Conservation (phyloP, 2,113 vertebrate species). For the Smithornis capensis region DNA sequence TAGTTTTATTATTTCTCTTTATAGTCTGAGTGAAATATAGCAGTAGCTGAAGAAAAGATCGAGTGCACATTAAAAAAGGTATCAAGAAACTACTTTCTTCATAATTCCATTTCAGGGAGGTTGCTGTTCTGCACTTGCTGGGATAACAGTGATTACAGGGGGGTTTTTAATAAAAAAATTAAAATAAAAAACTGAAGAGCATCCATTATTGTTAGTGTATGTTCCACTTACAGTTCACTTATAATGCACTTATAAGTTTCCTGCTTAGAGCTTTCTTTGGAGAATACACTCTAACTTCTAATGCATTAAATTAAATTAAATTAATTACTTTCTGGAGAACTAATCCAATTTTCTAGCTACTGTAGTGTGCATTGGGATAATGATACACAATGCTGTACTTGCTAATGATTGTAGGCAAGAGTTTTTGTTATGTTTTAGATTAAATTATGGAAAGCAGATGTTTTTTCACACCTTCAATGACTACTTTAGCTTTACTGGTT, state of each 20-base stretch:
- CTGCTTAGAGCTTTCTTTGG: not conserved
- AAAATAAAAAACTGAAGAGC: not conserved
- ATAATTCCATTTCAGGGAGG: not conserved
- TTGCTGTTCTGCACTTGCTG: not conserved
- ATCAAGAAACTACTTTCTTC: not conserved
- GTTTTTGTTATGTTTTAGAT: not conserved
- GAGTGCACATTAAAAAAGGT: not conserved
- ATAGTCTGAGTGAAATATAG: not conserved
- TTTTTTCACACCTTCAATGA: not conserved
- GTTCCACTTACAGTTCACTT: not conserved
- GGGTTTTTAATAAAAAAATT: not conserved
- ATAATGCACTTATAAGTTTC: not conserved
- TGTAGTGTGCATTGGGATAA: not conserved
- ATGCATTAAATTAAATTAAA: not conserved
- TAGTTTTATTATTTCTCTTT: not conserved
- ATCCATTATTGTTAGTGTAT: not conserved
- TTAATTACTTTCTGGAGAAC: not conserved
- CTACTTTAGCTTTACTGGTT: not conserved
- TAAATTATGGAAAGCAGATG: not conserved
- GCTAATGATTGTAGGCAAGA: not conserved
- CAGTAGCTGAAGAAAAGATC: not conserved
- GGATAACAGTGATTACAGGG: not conserved
- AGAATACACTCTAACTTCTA: not conserved
- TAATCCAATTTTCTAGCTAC: not conserved
- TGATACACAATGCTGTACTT: not conserved